Percentiles rank a stretch among this genome's conserved stretches.
Conservation (phyloP, 2,888 invertebrate species). For the Thera britannica region DNA sequence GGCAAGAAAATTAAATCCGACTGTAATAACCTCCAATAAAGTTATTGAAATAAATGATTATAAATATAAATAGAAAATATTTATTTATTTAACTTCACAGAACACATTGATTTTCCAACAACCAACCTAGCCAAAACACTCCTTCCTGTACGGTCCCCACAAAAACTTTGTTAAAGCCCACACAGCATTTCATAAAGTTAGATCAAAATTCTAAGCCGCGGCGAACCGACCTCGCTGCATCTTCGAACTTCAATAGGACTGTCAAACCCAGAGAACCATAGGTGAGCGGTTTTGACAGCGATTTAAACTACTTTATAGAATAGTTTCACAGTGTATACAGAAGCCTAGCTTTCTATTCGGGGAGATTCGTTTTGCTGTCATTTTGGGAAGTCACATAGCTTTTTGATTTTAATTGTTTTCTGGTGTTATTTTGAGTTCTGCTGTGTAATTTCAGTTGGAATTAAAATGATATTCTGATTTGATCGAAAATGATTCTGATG, state of each 20-base stretch:
- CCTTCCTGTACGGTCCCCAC: not conserved
- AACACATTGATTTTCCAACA: too few relatives aligned
- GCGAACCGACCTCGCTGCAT: constrained; percentile 26
- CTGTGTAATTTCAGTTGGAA: too few relatives aligned
- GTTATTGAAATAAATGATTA: too few relatives aligned
- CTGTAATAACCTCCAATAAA: too few relatives aligned
- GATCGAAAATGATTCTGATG: too few relatives aligned
- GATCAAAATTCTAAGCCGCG: constrained; percentile 28
- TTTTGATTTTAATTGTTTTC: too few relatives aligned
- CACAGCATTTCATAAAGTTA: constrained; percentile 26
- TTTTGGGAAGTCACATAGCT: too few relatives aligned
- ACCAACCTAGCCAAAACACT: not conserved
- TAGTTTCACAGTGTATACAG: constrained; percentile 15
- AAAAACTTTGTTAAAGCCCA: constrained; percentile 9
- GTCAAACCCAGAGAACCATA: constrained; percentile 55
- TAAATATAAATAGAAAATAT: too few relatives aligned
- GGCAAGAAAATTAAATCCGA: too few relatives aligned
- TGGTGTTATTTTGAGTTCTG: too few relatives aligned
- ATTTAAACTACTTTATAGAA: constrained; percentile 60
- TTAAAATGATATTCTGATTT: too few relatives aligned
- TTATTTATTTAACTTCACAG: not conserved
- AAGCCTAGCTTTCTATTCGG: constrained; percentile 2
- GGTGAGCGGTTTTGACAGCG: constrained; percentile 54
- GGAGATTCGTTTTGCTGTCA: too few relatives aligned
- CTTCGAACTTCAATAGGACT: constrained; percentile 28